Conservation (phyloP, 2,113 vertebrate species). For the Toxotes chatareus region DNA sequence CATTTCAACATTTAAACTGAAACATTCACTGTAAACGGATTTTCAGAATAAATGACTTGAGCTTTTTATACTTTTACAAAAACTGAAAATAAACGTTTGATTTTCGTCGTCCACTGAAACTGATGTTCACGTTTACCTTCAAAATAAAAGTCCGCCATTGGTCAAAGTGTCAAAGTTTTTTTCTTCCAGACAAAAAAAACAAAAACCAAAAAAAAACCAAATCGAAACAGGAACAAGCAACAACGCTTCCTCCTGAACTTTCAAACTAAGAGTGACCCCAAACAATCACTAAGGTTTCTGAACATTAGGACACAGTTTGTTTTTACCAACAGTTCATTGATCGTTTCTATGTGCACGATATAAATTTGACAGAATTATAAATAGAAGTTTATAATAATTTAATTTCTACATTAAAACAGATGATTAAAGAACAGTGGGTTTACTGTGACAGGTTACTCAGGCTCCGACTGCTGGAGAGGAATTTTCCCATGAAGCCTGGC, state of each 20-base stretch:
- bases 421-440: background rate
- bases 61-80: background rate
- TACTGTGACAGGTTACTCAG: constrained; percentile 87
- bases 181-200: no score
- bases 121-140: background rate
- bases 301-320: background rate
- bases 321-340: constrained; percentile 6
- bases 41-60: background rate
- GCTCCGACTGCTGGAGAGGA: constrained; percentile 87
- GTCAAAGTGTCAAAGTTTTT: no score
- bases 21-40: background rate
- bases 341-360: background rate
- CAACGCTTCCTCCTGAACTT: background rate
- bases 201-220: no score
- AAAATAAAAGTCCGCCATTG: background rate
- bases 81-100: background rate
- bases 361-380: background rate
- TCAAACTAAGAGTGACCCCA: background rate
- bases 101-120: background rate
- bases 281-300: background rate
- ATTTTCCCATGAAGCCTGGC: constrained; percentile 89
- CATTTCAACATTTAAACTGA: background rate
- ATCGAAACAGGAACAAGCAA: no score
- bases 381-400: background rate
- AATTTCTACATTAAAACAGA: background rate